Evolutionary conservation across 2,888 invertebrate species (phyloP).

Genomic region (Abrostola triplasia): DNA sequence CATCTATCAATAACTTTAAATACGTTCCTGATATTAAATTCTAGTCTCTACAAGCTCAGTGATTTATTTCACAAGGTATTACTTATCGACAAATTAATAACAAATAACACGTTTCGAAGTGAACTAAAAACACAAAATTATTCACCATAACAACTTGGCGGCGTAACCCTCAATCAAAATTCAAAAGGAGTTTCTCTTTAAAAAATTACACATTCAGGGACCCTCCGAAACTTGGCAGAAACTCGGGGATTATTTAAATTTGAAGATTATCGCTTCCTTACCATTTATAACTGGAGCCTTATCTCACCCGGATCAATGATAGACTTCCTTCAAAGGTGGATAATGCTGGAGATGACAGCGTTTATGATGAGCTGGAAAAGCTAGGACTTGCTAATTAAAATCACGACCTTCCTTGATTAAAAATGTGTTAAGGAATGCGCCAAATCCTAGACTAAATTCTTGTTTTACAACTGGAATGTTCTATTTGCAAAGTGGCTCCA

Average conservation of each 20-base stretch:
- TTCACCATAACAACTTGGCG: slow-evolving; percentile 21
- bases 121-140: slow-evolving; percentile 17
- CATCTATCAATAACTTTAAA: too few relatives aligned
- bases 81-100: not conserved
- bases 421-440: too few relatives aligned
- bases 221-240: slow-evolving; percentile 44
- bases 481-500: too few relatives aligned
- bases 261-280: slow-evolving; percentile 51
- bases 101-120: not conserved
- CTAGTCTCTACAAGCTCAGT: too few relatives aligned
- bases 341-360: slow-evolving; percentile 26
- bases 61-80: too few relatives aligned
- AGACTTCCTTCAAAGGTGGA: slow-evolving; percentile 44
- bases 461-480: too few relatives aligned
- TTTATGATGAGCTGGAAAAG: slow-evolving; percentile 28
- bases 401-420: not conserved
- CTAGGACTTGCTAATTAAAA: not conserved
- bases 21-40: too few relatives aligned
- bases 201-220: slow-evolving; percentile 58
- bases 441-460: too few relatives aligned
- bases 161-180: slow-evolving; percentile 49
- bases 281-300: slow-evolving; percentile 55
- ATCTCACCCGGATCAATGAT: slow-evolving; percentile 56
- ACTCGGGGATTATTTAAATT: slow-evolving; percentile 58
- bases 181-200: slow-evolving; percentile 45